Percentiles rank a stretch among this genome's conserved stretches.
Evolutionary conservation across 2,113 vertebrate genomes (phyloP).

Genomic region (Pollimyrus isidori): DNA sequence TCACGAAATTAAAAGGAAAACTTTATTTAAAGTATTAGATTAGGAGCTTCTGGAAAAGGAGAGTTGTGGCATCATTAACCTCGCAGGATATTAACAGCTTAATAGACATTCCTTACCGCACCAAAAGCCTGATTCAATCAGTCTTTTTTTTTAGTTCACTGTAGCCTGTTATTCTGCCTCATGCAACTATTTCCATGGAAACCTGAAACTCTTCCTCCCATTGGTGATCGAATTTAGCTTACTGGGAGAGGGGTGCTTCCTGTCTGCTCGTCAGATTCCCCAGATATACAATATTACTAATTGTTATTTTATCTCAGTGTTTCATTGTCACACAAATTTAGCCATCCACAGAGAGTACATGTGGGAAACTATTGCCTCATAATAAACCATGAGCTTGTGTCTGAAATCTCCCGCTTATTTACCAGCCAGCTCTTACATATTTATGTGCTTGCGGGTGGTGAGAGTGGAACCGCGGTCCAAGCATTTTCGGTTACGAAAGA

Average conservation of each 20-base stretch:
- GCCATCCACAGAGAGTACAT: not conserved
- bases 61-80: slow-evolving; percentile 14
- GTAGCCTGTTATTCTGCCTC: slow-evolving; percentile 24
- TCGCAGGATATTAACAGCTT: slow-evolving; percentile 23
- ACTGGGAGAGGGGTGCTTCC: not conserved
- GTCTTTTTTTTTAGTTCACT: slow-evolving; percentile 12
- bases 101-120: slow-evolving; percentile 30
- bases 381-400: not conserved
- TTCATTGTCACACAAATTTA: not conserved
- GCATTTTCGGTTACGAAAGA: slow-evolving; percentile 7
- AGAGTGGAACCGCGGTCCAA: not conserved
- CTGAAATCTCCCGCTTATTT: not conserved
- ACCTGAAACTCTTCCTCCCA: slow-evolving; percentile 17
- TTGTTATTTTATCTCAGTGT: not conserved
- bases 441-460: not conserved
- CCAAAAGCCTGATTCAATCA: slow-evolving; percentile 15
- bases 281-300: slow-evolving; percentile 17
- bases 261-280: slow-evolving; percentile 12
- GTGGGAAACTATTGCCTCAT: not conserved
- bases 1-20: not conserved
- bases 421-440: slow-evolving; percentile 9
- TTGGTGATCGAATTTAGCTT: slow-evolving; percentile 10
- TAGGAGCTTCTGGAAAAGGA: not conserved
- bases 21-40: not conserved
- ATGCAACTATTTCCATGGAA: slow-evolving; percentile 29